Percentiles rank a stretch among this genome's conserved stretches.
phyloP scores from a whole-genome alignment of 1,140 invertebrate species.

The Gonatopus flavifemur region DNA sequence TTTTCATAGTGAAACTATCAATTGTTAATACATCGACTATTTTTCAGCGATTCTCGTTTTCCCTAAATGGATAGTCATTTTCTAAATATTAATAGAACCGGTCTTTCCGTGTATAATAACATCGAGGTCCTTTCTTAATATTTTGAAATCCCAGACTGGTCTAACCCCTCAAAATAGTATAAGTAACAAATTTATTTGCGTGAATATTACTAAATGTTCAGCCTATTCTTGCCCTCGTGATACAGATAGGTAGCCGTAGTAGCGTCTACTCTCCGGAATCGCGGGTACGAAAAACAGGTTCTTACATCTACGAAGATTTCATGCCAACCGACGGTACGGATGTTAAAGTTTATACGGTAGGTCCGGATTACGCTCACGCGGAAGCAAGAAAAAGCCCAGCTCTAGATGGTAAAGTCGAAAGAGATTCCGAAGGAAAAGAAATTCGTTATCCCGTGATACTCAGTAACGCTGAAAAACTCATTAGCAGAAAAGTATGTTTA shows the following conservation, averaged over 20 bases:
- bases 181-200: too few species aligned
- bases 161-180: too few species aligned
- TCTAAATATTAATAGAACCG: too few species aligned
- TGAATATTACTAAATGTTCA: slow-evolving; percentile 1
- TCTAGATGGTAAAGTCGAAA: slow-evolving; percentile 96
- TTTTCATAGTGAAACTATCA: too few species aligned
- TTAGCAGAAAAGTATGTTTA: slow-evolving; percentile 95
- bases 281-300: slow-evolving; percentile 92
- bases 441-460: slow-evolving; percentile 98
- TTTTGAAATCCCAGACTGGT: too few species aligned
- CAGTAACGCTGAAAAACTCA: slow-evolving; percentile 97
- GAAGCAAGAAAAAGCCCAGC: slow-evolving; percentile 98
- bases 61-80: background rate
- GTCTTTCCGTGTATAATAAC: too few species aligned
- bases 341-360: slow-evolving; percentile 85
- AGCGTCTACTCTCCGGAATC: slow-evolving; percentile 98
- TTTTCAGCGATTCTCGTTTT: background rate
- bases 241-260: slow-evolving; percentile 93
- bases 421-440: slow-evolving; percentile 98
- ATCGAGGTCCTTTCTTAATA: too few species aligned
- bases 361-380: slow-evolving; percentile 98
- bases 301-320: slow-evolving; percentile 99
- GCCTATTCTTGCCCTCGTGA: slow-evolving; percentile 5
- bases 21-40: too few species aligned
- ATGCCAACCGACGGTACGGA: slow-evolving; percentile 97